These are phyloP conservation scores for Anolis carolinensis DNA, from an alignment of 2,113 vertebrate genomes.

Conservation along the genomic window DNA sequence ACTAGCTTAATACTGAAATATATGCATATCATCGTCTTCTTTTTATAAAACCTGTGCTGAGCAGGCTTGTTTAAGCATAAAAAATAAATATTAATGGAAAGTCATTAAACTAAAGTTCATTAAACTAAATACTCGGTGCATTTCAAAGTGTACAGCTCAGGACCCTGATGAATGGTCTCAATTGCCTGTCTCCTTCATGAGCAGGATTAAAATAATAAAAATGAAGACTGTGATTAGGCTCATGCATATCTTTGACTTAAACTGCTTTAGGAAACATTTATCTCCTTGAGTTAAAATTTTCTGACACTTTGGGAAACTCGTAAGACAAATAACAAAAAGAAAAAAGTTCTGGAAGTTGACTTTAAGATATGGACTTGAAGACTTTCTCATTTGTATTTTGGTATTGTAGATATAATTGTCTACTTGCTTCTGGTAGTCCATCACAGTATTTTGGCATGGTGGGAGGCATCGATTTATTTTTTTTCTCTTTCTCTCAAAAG, in stretches of 20 bases:
- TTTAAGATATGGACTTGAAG: conserved; percentile 28
- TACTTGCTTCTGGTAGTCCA: conserved; percentile 51
- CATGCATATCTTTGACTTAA: conserved; percentile 34
- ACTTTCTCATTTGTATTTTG: conserved; percentile 62
- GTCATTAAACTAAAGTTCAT: conserved; percentile 50
- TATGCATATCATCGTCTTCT: conserved; percentile 12
- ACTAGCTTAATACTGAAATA: conserved; percentile 30
- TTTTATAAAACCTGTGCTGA: conserved; percentile 33
- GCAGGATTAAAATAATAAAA: conserved; percentile 34
- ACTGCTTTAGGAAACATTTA: conserved; percentile 8
- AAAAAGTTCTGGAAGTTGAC: conserved; percentile 38
- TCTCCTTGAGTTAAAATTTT: conserved; percentile 39
- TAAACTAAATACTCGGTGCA: conserved; percentile 39
- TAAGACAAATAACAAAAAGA: conserved; percentile 34
- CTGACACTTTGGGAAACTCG: conserved; percentile 34
- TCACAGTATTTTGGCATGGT: conserved; percentile 33
- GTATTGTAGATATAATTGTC: conserved; percentile 33
- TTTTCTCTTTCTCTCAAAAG: conserved; percentile 24
- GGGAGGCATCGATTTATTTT: conserved; percentile 22
- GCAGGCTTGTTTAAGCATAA: conserved; percentile 30
- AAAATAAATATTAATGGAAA: conserved; percentile 48
- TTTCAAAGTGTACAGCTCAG: conserved; percentile 24
- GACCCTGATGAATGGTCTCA: conserved; percentile 45
- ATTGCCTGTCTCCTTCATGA: conserved; percentile 37
- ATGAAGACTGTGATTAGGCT: conserved; percentile 10